Evolutionary conservation across 37 sponge, comb jelly and placozoan species (phyloP), one percentile per base, ranked within the genome.

Genomic region (Aphrocallistes beatrix): DNA sequence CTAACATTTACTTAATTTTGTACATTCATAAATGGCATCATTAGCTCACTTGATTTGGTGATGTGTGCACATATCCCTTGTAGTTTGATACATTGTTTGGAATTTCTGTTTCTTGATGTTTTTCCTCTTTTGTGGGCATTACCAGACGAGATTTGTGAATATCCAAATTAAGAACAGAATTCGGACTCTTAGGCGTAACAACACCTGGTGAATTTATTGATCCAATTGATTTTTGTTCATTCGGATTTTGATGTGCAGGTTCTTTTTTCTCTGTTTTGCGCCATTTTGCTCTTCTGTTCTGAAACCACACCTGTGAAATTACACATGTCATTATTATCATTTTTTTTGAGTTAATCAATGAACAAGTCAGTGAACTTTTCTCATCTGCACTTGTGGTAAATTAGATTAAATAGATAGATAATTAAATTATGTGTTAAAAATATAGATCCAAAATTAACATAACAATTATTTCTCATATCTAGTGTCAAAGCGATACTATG

Each of bases 201-300:
- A 30, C 75, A 19, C 75, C 75, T 60, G 75, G 75, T 3, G 75
- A 60, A 30, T 60, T 60, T 19, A 30, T 25, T 3, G 75, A 25
- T 8, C 75, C n/a, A 28, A 30, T 60, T 19, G 75, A 60, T 60
- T 60, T 60, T 30, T 60, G 75, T 25, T 60, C 75, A 28, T 13
- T 60, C 8, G 75, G n/a, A 3, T 19, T 25, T 60, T 60, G 75
- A 25, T 3, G 10, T 13, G 75, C 28, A 60, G 75, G 8, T 19
- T 60, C 75, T 13, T 60, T 60, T 28, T 92, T 91, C 23, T 94
- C 94, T 37, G 89, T 92, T 87, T 94, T 94, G 38, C 94, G 50
- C 90, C 92, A 94, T 86, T 94, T 94, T 10, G 94, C 94, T 83
- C 94, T 81, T 69, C 94, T 90, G 83, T 94, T 94, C 83, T 94